A percentile compares a stretch with the other conserved stretches of the same genome.
phyloP scores from a whole-genome alignment of 1,140 invertebrate species.

The Sarcophaga bullata region DNA sequence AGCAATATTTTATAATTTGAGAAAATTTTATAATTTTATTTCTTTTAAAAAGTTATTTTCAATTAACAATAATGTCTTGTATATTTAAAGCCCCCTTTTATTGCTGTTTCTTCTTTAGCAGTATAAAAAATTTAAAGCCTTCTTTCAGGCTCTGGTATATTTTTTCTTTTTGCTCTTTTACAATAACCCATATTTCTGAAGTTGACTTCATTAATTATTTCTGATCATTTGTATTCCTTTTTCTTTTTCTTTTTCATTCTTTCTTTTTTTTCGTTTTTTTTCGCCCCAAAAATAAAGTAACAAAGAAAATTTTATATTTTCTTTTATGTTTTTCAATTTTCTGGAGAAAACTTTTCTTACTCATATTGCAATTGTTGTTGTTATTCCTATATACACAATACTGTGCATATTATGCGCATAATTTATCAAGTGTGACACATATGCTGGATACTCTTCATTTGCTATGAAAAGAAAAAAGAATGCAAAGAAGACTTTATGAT shows the following conservation, averaged over 20 bases:
- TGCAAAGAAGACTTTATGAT: not conserved
- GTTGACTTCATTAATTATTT: not conserved
- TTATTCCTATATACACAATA: not conserved
- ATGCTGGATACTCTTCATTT: slow-evolving; percentile 14
- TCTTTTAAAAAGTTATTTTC: no score
- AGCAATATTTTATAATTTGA: no score
- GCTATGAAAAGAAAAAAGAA: not conserved
- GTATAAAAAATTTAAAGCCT: not conserved
- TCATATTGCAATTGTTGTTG: not conserved
- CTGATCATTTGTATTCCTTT: not conserved
- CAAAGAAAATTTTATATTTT: not conserved
- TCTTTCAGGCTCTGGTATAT: not conserved
- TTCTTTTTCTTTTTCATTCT: not conserved
- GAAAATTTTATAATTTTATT: no score
- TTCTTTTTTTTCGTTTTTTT: not conserved
- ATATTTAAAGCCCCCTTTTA: no score
- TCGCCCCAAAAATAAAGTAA: not conserved
- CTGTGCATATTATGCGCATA: slow-evolving; percentile 33
- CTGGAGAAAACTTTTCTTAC: no score
- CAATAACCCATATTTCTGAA: not conserved
- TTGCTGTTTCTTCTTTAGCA: no score
- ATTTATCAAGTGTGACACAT: slow-evolving; percentile 33
- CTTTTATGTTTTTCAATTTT: not conserved
- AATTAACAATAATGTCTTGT: no score
- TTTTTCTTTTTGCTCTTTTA: not conserved